phyloP scores from a whole-genome alignment of 1,140 invertebrate species.

The Anastrepha ludens region DNA sequence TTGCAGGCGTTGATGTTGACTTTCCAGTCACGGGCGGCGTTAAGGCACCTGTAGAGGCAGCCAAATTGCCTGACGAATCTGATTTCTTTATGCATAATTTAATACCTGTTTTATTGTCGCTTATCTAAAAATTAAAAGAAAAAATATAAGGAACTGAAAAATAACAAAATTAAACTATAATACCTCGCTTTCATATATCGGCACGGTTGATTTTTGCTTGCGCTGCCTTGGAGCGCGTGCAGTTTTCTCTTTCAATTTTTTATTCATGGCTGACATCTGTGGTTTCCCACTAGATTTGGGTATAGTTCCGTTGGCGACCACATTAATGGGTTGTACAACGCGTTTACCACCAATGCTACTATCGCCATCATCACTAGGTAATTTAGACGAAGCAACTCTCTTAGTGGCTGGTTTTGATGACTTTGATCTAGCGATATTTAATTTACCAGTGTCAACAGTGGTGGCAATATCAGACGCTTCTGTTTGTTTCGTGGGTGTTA shows the following conservation, averaged over 20 bases:
- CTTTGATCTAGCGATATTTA: neutral
- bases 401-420: neutral
- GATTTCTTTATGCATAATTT: slow-evolving; percentile 81
- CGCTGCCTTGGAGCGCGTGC: slow-evolving; percentile 64
- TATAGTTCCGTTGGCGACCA: slow-evolving; percentile 67
- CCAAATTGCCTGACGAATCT: slow-evolving; percentile 60
- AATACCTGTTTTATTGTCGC: slow-evolving; percentile 79
- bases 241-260: slow-evolving; percentile 65
- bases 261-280: slow-evolving; percentile 64
- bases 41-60: slow-evolving; percentile 44
- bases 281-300: slow-evolving; percentile 71
- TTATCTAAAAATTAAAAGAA: slow-evolving; percentile 76
- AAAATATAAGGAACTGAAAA: neutral
- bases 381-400: neutral
- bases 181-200: slow-evolving; percentile 72
- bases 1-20: slow-evolving; percentile 34
- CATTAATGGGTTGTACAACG: slow-evolving; percentile 58
- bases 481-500: slow-evolving; percentile 20
- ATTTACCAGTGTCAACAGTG: neutral
- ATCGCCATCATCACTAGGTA: neutral
- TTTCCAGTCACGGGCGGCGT: slow-evolving; percentile 53
- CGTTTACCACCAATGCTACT: slow-evolving; percentile 24
- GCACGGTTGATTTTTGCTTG: slow-evolving; percentile 66
- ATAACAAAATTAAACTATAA: neutral
- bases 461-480: neutral